Conservation (phyloP, 1,140 invertebrate genomes). For the Mizuhopecten yessoensis region DNA sequence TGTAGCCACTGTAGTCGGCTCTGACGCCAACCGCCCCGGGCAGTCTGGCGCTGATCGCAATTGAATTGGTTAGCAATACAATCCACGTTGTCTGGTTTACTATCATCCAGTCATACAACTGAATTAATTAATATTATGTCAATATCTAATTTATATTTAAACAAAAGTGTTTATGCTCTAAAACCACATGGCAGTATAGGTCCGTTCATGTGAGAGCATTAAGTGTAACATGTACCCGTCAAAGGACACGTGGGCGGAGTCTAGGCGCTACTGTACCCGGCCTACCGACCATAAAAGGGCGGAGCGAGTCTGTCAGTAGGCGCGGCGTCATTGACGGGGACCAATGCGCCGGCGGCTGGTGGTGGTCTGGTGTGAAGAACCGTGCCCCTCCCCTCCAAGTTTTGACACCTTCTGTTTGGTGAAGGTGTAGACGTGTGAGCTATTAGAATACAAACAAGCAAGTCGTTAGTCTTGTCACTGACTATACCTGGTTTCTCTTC, state of each 20-base stretch:
- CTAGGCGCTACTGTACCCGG: slow-evolving; percentile 5
- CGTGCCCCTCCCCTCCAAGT: background rate
- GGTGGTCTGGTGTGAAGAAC: background rate
- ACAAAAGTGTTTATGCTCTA: slow-evolving; percentile 3
- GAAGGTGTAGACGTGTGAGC: background rate
- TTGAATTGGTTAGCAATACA: background rate
- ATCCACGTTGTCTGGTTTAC: background rate
- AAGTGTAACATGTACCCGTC: background rate
- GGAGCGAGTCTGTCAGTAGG: background rate
- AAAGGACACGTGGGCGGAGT: background rate
- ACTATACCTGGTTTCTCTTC: background rate
- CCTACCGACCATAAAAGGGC: slow-evolving; percentile 12
- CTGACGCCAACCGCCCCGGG: background rate
- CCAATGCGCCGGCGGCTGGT: background rate
- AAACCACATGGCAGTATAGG: background rate
- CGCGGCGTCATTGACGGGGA: background rate
- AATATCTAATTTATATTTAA: slow-evolving; percentile 28
- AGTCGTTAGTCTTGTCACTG: slow-evolving; percentile 30
- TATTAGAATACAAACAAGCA: slow-evolving; percentile 33
- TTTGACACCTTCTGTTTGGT: slow-evolving; percentile 3
- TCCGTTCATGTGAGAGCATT: background rate
- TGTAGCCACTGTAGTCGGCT: background rate
- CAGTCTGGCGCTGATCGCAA: background rate
- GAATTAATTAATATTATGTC: slow-evolving; percentile 29
- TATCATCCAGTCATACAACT: background rate